These are phyloP conservation scores for Physella acuta DNA, from an alignment of 1,140 invertebrate genomes.

Conservation along the genomic window DNA sequence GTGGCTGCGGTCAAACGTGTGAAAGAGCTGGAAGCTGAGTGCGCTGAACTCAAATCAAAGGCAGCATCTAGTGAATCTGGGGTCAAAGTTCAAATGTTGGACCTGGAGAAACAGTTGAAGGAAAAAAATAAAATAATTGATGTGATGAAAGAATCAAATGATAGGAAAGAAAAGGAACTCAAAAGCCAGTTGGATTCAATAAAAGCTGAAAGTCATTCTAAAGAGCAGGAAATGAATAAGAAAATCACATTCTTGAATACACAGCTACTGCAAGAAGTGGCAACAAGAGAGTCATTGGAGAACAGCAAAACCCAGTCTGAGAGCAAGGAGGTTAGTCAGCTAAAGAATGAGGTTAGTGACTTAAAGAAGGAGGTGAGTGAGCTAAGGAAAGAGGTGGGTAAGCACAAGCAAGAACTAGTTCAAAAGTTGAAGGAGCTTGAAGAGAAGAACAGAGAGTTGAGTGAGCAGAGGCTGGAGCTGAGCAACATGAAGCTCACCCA, in stretches of 20 bases:
- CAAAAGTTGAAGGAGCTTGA: conserved; percentile 15
- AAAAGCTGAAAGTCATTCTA: neutral
- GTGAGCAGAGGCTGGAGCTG: conserved; percentile 11
- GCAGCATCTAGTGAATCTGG: conserved; percentile 10
- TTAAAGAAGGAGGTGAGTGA: no score
- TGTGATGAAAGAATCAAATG: conserved; percentile 17
- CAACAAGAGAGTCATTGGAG: neutral
- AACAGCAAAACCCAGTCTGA: neutral
- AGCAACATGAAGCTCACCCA: neutral
- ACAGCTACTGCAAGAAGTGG: conserved; percentile 16
- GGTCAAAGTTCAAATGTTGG: neutral
- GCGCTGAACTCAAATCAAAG: conserved; percentile 20
- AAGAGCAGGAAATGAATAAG: conserved; percentile 10
- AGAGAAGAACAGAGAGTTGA: conserved; percentile 17
- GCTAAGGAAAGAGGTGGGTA: conserved; percentile 11
- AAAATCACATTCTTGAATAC: conserved; percentile 11
- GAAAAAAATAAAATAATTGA: conserved; percentile 17
- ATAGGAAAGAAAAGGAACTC: conserved; percentile 3
- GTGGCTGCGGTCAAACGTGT: conserved; percentile 23
- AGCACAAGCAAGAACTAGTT: conserved; percentile 13
- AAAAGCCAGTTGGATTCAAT: neutral
- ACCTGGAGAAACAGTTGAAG: conserved; percentile 5
- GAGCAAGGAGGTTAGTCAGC: no score
- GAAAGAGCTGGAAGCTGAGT: conserved; percentile 20
- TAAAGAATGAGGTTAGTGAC: neutral